phyloP scores from a whole-genome alignment of 2,888 invertebrate species.

The Onthophagus sagittarius region DNA sequence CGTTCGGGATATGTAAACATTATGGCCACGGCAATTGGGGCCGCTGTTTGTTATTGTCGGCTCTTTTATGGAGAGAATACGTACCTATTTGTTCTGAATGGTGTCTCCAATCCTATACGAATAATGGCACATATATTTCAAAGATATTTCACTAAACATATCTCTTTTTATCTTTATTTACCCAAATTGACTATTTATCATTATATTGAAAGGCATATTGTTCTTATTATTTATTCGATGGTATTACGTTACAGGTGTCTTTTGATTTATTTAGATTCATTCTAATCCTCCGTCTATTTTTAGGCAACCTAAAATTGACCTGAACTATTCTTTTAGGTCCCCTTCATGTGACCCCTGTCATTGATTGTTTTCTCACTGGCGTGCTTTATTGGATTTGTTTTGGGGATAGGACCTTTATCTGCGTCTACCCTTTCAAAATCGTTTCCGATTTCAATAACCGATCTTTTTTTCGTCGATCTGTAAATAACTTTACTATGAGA shows the following conservation, averaged over 20 bases:
- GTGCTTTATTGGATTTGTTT: neutral
- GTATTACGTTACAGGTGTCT: neutral
- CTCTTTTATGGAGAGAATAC: neutral
- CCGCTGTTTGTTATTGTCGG: conserved; percentile 2
- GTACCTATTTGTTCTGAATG: neutral
- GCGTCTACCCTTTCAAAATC: neutral
- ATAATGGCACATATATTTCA: neutral
- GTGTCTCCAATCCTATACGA: neutral
- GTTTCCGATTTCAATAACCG: neutral
- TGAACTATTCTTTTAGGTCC: neutral
- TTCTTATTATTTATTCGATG: neutral
- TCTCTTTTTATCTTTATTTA: neutral
- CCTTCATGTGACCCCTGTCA: neutral
- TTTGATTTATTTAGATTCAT: neutral
- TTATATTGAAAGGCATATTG: too few relatives aligned
- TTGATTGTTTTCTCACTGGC: neutral
- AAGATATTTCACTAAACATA: neutral
- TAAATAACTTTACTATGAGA: neutral
- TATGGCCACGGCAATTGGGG: conserved; percentile 2
- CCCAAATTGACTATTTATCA: neutral
- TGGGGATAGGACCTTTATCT: neutral
- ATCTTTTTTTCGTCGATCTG: neutral
- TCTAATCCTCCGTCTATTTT: neutral
- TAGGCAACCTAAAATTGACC: neutral
- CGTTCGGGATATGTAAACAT: conserved; percentile 10